phyloP scores from a whole-genome alignment of 2,888 invertebrate genomes.

The Rosalia funebris region DNA sequence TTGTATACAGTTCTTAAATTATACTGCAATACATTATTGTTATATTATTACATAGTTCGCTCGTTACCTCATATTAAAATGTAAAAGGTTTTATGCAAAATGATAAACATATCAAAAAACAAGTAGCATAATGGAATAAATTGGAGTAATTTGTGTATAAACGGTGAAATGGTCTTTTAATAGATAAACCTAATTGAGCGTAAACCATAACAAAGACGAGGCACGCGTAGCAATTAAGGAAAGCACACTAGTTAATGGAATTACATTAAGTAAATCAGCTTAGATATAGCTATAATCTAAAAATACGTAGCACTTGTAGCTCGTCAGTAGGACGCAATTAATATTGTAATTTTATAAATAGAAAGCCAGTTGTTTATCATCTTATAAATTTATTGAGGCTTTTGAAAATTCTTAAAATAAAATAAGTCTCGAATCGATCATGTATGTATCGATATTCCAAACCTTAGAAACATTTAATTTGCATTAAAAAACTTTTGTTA shows the following conservation, averaged over 20 bases:
- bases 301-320: constrained; percentile 19
- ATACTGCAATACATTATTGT: too few relatives aligned
- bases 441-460: too few relatives aligned
- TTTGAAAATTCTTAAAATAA: constrained; percentile 2
- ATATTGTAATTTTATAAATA: constrained; percentile 19
- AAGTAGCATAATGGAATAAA: too few relatives aligned
- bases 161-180: background rate
- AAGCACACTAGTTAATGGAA: constrained; percentile 17
- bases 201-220: constrained; percentile 15
- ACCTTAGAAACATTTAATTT: too few relatives aligned
- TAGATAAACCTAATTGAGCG: constrained; percentile 15
- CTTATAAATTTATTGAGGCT: constrained; percentile 5
- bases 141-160: background rate
- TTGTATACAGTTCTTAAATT: too few relatives aligned
- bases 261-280: constrained; percentile 5
- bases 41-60: too few relatives aligned
- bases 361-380: constrained; percentile 13
- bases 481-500: too few relatives aligned
- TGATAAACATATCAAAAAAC: too few relatives aligned
- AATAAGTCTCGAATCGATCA: background rate
- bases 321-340: constrained; percentile 2
- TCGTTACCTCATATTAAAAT: too few relatives aligned
- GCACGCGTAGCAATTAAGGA: constrained; percentile 4
- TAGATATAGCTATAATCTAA: background rate
- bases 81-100: too few relatives aligned